Base-by-base conservation (phyloP, 2,113 vertebrate species). In the Callopanchax toddi region DNA sequence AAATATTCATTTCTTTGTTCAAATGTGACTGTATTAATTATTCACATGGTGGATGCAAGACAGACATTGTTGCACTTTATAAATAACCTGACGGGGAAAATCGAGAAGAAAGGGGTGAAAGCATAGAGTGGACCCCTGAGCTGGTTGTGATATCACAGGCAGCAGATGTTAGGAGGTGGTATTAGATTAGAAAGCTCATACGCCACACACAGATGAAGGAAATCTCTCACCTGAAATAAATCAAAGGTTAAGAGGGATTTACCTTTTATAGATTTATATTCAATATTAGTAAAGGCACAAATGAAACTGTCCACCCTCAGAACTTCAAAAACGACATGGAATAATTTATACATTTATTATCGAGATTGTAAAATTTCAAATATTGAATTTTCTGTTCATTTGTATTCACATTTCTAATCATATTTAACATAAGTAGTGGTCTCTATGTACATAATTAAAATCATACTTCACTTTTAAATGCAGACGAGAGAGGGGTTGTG, bases 1-100 rank as follows among this genome's bases (percentile, higher is more conserved):
- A 88, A 89, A 87, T 87, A 89, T 89, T 88, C 1, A 88, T 84
- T 86, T 83, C 83, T 89, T 89, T 88, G 88, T 89, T 89, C 66
- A 72, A 76, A 89, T 79, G 75, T 71, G 67, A 68, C 83, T 62
- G 58, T 15, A 65, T 89, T 70, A 53, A 85, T 80, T 77, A 86
- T 89, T 89, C 66, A 87, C 67, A 43, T 21, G 44, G 66, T 54
- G 40, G 72, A 79, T 80, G 79, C 86, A 84, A 76, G 81, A 73
- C 42, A 43, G 54, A 70, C 72, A 60, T 68, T 76, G 74, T 20
- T 76, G 65, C 54, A 79, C 69, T 87, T 88, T 79, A 84, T 76
- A 87, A 87, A 88, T 84, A 88, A 83, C 77, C 69, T n/a, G 67
- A 67, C 0, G 3, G 10, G 26, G 43, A 74, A 70, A 82, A 77